Evolutionary conservation across 2,797 vertebrate species (phyloP), one percentile per base, ranked within the genome.

Genomic region (Notamacropus eugenii): DNA sequence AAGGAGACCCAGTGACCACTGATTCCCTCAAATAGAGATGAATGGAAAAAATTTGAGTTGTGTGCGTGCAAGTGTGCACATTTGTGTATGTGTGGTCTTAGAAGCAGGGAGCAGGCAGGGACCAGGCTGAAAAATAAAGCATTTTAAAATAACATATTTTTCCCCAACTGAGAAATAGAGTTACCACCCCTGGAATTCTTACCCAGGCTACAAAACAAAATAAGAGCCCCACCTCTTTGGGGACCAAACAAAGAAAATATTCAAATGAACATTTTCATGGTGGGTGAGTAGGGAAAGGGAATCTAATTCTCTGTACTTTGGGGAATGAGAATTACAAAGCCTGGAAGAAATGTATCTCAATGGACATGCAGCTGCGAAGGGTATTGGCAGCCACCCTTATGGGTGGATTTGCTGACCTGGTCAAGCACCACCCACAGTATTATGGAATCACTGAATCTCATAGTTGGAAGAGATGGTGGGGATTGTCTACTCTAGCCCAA

Each of bases 211-310:
- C 96, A 97, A 95, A 97, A 95, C 1, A 1, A 90, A 97, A 95
- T 50, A 8, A 92, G 55, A 57, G 91, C 97, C 95, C 96, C 97
- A 96, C 98, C 97, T 98, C 97, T 97, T 97, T 97, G 97, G 97
- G 97, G 97, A 95, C 94, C 97, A 97, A 98, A 98, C 98, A 98
- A 98, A 97, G 97, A 97, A 93, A 90, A 96, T 98, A 97, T 97
- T 98, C 96, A 97, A 98, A 97, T 93, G 96, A 97, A 97, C 97
- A 97, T 95, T 97, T 97, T 91, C 95, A 92, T 93, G 40, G 96
- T 97, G 96, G 96, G 74, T 87, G 74, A 87, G 40, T 54, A 91
- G 90, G 90, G 90, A 54, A 97, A 98, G 97, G 97, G 97, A 98
- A 96, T 95, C 91, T 93, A 94, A 98, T 97, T 98, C 97, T 95